Percentiles rank a stretch among this genome's conserved stretches.
These are phyloP conservation scores for Amazona vittata DNA, from an alignment of 2,113 vertebrate genomes.

Conservation along the genomic window DNA sequence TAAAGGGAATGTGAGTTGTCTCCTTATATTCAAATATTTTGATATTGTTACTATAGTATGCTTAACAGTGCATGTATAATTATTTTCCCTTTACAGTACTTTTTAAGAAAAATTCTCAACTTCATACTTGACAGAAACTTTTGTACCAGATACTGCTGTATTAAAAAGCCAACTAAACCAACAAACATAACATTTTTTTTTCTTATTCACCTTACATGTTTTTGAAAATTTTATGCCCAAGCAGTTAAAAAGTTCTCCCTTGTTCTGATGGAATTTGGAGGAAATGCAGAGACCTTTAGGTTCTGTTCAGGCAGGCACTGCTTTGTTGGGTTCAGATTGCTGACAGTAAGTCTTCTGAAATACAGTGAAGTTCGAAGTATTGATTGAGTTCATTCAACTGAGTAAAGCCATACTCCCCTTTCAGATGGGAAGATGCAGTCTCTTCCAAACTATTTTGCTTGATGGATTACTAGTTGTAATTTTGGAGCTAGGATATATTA, in stretches of 20 bases:
- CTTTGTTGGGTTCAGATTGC: background rate
- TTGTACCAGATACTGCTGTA: background rate
- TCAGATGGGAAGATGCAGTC: background rate
- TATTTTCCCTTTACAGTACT: background rate
- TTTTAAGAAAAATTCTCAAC: background rate
- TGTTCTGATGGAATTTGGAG: background rate
- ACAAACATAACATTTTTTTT: background rate
- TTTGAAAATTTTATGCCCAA: background rate
- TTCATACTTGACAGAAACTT: background rate
- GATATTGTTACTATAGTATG: background rate
- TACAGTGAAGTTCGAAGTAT: background rate
- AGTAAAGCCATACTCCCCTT: background rate
- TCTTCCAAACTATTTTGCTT: background rate
- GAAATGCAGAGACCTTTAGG: background rate
- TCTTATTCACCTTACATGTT: background rate
- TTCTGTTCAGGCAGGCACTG: background rate
- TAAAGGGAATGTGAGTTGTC: background rate
- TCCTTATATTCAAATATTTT: background rate
- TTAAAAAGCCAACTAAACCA: background rate
- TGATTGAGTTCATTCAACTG: background rate
- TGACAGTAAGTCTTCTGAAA: background rate
- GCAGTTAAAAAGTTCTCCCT: background rate
- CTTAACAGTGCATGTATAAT: background rate
- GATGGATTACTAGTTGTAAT: background rate
- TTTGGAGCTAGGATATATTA: background rate